Evolutionary conservation across 1,140 invertebrate species (phyloP), one percentile per base, ranked within the genome.

Genomic region (Cepaea nemoralis): DNA sequence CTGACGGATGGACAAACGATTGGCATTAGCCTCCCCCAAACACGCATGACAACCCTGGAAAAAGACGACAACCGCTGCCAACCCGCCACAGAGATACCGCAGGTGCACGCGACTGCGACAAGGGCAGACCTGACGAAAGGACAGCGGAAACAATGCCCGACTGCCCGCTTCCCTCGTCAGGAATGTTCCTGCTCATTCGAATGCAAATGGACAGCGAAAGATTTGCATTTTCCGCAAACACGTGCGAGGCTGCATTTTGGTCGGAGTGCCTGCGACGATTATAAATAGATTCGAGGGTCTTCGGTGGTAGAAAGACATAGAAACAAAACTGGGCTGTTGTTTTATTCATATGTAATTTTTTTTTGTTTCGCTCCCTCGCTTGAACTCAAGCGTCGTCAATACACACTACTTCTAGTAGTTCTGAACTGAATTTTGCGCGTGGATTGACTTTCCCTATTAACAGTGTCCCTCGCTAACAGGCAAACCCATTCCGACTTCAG

Each of bases 101-200:
- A 73, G 70, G 70, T 74, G 71, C 71, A 74, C 71, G 71, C 22
- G 71, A 74, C 71, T 74, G n/a, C 24, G 31, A 48, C 71, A 74
- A 74, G 71, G 6, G 40, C 24, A 39, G 39, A 24, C 69, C 37
- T 37, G 22, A 40, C 10, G 6, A 40, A 42, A 5, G 40, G 27
- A 70, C 66, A 40, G 19, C 35, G 27, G 69, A 31, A 24, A 39
- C 69, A 70, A 70, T 42, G 40, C 1, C 12, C 2, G 19, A 37
- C 10, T 70, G 22, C 71, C 40, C 24, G 16, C 6, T 45, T 45
- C 40, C 33, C 14, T 45, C n/a, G 42, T 6, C 40, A 31, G 24
- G 6, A 35, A 74, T 24, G 71, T 50, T 33, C 48, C 2, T 45
- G 71, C 71, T 42, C 42, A 74, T 74, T 74, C 71, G 40, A 42